Conservation (phyloP, 2,888 invertebrate species). For the Netelia inedita region DNA sequence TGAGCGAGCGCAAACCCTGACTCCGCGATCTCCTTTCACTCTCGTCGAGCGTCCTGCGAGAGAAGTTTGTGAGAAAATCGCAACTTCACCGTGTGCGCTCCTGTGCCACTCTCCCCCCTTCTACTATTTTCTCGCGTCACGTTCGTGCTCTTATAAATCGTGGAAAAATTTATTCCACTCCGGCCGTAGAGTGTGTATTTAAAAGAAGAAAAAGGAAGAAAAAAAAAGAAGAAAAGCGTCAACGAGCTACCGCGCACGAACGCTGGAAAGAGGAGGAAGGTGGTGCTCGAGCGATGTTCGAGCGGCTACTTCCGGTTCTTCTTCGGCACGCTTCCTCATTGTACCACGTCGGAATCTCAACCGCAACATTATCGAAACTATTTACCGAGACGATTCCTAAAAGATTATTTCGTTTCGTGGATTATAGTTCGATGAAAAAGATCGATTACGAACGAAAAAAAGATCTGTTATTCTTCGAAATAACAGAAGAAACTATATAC, state of each 20-base stretch:
- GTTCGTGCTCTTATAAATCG: conserved; percentile 8
- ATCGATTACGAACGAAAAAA: no score
- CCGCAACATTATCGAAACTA: background rate
- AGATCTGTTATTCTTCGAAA: no score
- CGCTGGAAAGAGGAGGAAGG: background rate
- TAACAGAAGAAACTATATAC: background rate
- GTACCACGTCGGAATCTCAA: background rate
- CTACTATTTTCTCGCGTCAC: background rate
- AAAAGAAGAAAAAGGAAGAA: background rate
- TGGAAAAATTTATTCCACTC: conserved; percentile 29
- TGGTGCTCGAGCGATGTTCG: conserved; percentile 7
- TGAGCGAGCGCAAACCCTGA: background rate
- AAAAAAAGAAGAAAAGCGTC: background rate
- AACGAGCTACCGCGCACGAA: background rate
- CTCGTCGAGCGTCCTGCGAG: conserved; percentile 46
- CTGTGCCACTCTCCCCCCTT: background rate
- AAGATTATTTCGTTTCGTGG: background rate
- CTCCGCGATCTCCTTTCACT: conserved; percentile 63
- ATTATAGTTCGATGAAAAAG: background rate
- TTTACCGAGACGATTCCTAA: background rate
- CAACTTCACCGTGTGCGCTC: conserved; percentile 31
- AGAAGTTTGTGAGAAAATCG: conserved; percentile 62
- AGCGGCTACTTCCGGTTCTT: background rate
- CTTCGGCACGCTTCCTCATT: background rate
- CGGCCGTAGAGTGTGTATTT: background rate